Conservation (phyloP, 2,113 vertebrate genomes). For the Sinocyclocheilus maitianheensis region DNA sequence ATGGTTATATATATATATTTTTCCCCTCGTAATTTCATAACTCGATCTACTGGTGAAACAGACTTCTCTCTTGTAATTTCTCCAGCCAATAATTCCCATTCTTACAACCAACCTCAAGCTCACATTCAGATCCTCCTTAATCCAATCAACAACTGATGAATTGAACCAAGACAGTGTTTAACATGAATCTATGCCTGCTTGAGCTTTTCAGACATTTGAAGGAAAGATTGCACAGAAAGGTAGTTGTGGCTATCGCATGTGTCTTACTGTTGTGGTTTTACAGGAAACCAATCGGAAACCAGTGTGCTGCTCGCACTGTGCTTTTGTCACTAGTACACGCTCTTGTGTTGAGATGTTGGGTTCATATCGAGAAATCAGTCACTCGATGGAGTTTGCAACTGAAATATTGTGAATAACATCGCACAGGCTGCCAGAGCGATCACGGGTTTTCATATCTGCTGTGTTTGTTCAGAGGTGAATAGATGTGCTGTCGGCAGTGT, state of each 20-base stretch:
- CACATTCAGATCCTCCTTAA: background rate
- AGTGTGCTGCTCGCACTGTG: background rate
- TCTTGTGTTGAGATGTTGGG: background rate
- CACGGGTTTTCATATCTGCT: slow-evolving; percentile 12
- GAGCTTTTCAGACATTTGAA: background rate
- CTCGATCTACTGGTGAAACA: too few species aligned
- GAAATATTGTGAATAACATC: background rate
- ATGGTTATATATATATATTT: background rate
- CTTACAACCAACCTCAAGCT: background rate
- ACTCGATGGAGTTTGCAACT: background rate
- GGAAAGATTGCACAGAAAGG: background rate
- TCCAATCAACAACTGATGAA: too few species aligned
- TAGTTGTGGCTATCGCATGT: background rate
- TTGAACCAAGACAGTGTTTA: background rate
- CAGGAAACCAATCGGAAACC: slow-evolving; percentile 64
- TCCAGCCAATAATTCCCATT: background rate
- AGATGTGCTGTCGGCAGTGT: slow-evolving; percentile 24
- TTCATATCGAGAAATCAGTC: background rate
- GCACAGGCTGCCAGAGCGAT: background rate
- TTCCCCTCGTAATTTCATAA: too few species aligned
- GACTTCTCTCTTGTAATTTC: too few species aligned
- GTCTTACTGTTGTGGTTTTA: slow-evolving; percentile 57
- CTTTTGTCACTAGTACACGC: background rate
- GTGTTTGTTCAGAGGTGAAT: slow-evolving; percentile 31
- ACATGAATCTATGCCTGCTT: background rate